phyloP scores from a whole-genome alignment of 2,888 invertebrate species.

The Heliconius cydno region DNA sequence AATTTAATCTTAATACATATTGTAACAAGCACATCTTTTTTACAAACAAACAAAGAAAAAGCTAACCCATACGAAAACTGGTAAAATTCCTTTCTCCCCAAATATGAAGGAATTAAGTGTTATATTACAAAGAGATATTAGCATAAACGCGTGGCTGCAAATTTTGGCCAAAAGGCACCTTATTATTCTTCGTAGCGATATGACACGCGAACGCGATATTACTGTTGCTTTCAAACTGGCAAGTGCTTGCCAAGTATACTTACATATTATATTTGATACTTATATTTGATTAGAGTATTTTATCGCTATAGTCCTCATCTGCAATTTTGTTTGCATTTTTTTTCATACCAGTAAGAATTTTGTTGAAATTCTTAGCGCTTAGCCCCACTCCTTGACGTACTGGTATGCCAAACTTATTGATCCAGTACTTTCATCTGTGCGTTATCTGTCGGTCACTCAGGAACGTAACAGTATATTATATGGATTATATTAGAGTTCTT shows the following conservation, averaged over 20 bases:
- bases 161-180: slow-evolving; percentile 59
- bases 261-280: background rate
- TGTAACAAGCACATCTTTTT: background rate
- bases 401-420: no score
- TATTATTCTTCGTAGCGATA: slow-evolving; percentile 55
- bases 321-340: no score
- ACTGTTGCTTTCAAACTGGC: slow-evolving; percentile 30
- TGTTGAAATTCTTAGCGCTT: no score
- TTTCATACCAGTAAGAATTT: no score
- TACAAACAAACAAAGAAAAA: background rate
- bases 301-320: no score
- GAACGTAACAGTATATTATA: no score
- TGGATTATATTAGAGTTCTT: no score
- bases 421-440: no score
- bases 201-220: slow-evolving; percentile 39
- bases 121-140: slow-evolving; percentile 40
- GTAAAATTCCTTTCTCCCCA: slow-evolving; percentile 4
- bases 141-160: slow-evolving; percentile 43
- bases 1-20: background rate
- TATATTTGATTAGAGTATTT: background rate
- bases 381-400: no score
- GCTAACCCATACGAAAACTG: background rate
- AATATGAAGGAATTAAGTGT: slow-evolving; percentile 35
- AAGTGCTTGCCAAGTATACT: slow-evolving; percentile 45
- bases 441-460: no score